These are phyloP conservation scores for Carassius gibelio DNA, from an alignment of 2,113 vertebrate species.

Conservation along the genomic window DNA sequence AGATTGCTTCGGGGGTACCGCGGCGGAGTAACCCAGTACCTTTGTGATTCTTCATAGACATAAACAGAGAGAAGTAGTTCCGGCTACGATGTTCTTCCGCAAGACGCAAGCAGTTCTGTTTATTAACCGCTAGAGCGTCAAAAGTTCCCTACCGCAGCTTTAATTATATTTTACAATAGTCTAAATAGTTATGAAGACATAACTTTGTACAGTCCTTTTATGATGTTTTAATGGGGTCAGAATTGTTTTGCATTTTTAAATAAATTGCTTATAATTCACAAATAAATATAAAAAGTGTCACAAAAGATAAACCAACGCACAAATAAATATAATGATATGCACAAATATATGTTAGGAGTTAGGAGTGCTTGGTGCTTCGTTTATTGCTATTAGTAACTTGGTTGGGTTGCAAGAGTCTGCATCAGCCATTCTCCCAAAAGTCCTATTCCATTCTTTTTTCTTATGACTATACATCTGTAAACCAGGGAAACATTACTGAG, in stretches of 20 bases:
- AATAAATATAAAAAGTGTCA: neutral
- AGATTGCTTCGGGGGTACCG: too few relatives aligned
- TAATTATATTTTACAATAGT: neutral
- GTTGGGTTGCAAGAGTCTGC: neutral
- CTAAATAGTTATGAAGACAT: neutral
- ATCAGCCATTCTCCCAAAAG: conserved; percentile 2
- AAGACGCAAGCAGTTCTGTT: too few relatives aligned
- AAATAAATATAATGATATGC: neutral
- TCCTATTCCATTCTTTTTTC: conserved; percentile 52
- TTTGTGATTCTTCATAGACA: too few relatives aligned
- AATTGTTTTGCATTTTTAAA: neutral
- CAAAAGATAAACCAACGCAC: neutral
- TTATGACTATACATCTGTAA: neutral
- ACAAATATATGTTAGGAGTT: neutral
- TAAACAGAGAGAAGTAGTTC: too few relatives aligned
- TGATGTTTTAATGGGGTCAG: neutral
- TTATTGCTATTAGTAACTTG: conserved; percentile 17
- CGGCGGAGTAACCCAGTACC: too few relatives aligned
- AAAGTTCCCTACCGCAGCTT: too few relatives aligned
- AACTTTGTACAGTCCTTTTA: neutral
- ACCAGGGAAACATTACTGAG: conserved; percentile 5
- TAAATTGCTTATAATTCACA: neutral
- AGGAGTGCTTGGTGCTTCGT: neutral
- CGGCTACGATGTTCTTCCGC: too few relatives aligned
- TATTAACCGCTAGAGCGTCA: too few relatives aligned